Conservation (phyloP, 2,113 vertebrate species). For the Ibidorhyncha struthersii region DNA sequence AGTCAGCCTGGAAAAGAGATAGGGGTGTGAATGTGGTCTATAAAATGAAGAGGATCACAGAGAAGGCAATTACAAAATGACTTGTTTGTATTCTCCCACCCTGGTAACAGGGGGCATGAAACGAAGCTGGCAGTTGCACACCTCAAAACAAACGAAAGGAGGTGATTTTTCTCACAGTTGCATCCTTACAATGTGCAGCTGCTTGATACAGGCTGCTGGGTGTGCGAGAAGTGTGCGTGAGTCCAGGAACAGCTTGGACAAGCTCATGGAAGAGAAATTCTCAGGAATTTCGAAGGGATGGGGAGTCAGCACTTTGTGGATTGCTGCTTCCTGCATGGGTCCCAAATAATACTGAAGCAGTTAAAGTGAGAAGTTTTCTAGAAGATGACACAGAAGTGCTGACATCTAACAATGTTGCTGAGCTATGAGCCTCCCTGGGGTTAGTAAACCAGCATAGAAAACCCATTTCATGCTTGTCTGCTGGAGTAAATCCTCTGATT, state of each 20-base stretch:
- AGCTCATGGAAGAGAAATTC: background rate
- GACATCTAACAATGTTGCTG: background rate
- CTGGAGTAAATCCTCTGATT: background rate
- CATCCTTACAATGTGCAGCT: background rate
- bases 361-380: background rate
- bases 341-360: background rate
- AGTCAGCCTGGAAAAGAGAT: background rate
- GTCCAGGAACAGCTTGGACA: background rate
- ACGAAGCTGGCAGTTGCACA: background rate
- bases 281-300: background rate
- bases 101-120: background rate
- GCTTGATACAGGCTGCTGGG: background rate
- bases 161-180: background rate
- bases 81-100: background rate
- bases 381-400: background rate
- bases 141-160: background rate
- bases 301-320: background rate
- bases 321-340: background rate
- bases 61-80: background rate
- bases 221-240: background rate
- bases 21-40: background rate
- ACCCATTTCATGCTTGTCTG: slow-evolving; percentile 23
- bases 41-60: background rate
- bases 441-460: slow-evolving; percentile 15
- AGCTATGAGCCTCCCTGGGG: background rate